These are phyloP conservation scores for Campoplex nolae DNA, from an alignment of 2,888 invertebrate genomes.

Conservation along the genomic window DNA sequence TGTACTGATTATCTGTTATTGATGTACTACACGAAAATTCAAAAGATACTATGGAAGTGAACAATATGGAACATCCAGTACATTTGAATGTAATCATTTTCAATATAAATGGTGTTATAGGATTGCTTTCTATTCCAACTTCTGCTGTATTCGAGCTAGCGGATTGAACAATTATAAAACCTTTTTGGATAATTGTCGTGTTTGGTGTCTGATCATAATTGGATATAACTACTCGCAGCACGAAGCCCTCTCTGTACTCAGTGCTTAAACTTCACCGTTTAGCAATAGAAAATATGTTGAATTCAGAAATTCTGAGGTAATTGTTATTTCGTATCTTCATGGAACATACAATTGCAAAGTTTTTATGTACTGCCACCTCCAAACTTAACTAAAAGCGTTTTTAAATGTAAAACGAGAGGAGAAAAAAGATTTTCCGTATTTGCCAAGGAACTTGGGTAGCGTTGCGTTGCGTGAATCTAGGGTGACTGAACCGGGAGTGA, in stretches of 20 bases:
- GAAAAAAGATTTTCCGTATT: constrained; percentile 44
- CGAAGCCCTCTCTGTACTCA: background rate
- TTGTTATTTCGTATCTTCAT: background rate
- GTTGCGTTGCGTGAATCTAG: constrained; percentile 48
- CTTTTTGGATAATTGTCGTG: background rate
- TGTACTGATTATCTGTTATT: no score
- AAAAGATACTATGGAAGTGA: background rate
- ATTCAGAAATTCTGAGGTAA: background rate
- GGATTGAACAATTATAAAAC: background rate
- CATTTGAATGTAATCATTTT: background rate
- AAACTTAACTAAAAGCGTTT: constrained; percentile 7
- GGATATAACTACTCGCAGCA: background rate
- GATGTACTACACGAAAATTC: no score
- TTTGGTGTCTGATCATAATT: background rate
- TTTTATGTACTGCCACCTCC: background rate
- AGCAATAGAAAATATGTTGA: background rate
- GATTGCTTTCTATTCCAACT: no score
- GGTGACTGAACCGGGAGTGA: constrained; percentile 30
- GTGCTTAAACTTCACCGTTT: background rate
- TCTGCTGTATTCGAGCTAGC: no score
- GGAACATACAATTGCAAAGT: background rate
- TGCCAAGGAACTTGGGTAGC: constrained; percentile 46
- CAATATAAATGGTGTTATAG: no score
- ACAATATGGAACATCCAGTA: background rate
- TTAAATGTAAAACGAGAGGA: background rate